phyloP scores from a whole-genome alignment of 2,113 vertebrate genomes.

The Malurus melanocephalus region DNA sequence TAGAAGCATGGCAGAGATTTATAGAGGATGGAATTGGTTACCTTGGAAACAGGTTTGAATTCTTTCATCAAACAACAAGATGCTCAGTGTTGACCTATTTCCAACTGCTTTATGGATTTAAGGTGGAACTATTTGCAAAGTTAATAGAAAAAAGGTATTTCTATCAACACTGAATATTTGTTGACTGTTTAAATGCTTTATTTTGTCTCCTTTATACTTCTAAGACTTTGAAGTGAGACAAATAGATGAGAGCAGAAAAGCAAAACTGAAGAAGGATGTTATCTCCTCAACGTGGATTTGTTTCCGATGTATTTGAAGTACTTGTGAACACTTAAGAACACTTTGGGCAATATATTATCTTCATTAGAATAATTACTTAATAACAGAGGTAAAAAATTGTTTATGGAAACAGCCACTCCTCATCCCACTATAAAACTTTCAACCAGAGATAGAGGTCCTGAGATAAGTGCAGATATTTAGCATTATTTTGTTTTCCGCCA shows the following conservation, averaged over 20 bases:
- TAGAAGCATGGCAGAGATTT: slow-evolving; percentile 31
- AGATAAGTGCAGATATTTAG: background rate
- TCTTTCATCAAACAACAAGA: slow-evolving; percentile 62
- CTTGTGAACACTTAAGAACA: background rate
- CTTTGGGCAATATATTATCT: background rate
- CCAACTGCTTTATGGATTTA: slow-evolving; percentile 24
- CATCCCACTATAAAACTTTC: background rate
- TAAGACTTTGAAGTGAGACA: background rate
- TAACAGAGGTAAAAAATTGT: background rate
- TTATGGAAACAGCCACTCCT: background rate
- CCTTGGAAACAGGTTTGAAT: slow-evolving; percentile 71
- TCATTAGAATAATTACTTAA: background rate
- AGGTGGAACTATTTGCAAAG: slow-evolving; percentile 11
- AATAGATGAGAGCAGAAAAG: background rate
- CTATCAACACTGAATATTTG: background rate
- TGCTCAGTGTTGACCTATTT: slow-evolving; percentile 52
- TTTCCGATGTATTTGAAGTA: background rate
- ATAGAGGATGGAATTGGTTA: slow-evolving; percentile 54
- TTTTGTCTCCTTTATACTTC: background rate
- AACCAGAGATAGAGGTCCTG: background rate
- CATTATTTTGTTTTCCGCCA: background rate
- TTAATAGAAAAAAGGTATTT: background rate
- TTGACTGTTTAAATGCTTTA: background rate
- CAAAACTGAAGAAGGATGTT: background rate
- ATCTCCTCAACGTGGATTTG: background rate